These are phyloP conservation scores for Chelon labrosus DNA, from an alignment of 2,797 vertebrate genomes.

Conservation along the genomic window DNA sequence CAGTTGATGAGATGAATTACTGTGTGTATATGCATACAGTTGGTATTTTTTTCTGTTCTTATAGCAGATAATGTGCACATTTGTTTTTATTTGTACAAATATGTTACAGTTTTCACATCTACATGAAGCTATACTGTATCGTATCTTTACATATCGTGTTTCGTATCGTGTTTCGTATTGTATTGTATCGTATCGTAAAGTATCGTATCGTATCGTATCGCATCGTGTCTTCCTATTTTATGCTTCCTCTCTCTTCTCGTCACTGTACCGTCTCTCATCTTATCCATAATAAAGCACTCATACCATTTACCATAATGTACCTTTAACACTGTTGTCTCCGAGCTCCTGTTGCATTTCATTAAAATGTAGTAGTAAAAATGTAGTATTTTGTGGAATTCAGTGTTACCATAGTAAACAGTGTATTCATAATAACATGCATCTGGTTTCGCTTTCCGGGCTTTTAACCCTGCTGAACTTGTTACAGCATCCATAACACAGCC, in stretches of 20 bases:
- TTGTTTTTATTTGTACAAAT: too few relatives aligned
- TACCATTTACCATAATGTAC: not conserved
- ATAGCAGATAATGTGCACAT: too few relatives aligned
- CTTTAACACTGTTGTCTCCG: not conserved
- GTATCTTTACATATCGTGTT: too few relatives aligned
- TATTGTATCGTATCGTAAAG: too few relatives aligned
- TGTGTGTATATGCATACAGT: not conserved
- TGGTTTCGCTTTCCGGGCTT: constrained; percentile 60
- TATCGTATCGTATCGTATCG: too few relatives aligned
- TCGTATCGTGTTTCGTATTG: too few relatives aligned
- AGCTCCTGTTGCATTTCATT: constrained; percentile 20
- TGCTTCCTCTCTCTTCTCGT: too few relatives aligned
- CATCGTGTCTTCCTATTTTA: too few relatives aligned
- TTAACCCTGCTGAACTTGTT: constrained; percentile 60
- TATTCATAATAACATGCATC: constrained; percentile 53
- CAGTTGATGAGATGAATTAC: not conserved
- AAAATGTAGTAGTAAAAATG: constrained; percentile 21
- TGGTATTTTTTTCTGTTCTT: too few relatives aligned
- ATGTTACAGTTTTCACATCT: too few relatives aligned
- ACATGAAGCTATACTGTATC: too few relatives aligned
- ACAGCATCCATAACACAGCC: constrained; percentile 52
- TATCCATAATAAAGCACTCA: not conserved
- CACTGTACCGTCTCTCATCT: too few relatives aligned
- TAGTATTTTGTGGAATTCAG: constrained; percentile 19
- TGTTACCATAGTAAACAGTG: constrained; percentile 50